Evolutionary conservation across 2,888 invertebrate species (phyloP).

Genomic region (Parasteatoda lunata): DNA sequence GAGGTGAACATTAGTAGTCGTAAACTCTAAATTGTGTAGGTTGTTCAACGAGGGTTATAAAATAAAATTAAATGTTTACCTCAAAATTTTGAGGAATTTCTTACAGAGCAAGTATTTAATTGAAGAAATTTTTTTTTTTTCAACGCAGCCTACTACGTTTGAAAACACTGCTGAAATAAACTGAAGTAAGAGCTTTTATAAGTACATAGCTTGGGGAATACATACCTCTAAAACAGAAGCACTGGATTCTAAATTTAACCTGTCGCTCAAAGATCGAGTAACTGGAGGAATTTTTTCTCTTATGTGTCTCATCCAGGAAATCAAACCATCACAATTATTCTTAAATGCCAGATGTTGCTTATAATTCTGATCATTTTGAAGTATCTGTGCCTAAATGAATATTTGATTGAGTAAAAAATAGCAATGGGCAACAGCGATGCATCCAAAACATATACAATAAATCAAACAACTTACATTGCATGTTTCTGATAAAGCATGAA

Average conservation of each 20-base stretch:
- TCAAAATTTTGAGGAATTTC: no score
- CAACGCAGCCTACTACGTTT: no score
- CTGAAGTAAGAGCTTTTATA: no score
- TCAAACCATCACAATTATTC: constrained; percentile 91
- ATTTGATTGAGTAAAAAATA: neutral
- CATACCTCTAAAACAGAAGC: constrained; percentile 85
- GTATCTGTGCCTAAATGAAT: constrained; percentile 79
- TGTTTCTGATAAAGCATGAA: constrained; percentile 85
- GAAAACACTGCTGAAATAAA: no score
- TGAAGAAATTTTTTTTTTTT: no score
- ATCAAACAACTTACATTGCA: constrained; percentile 78
- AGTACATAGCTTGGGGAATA: no score
- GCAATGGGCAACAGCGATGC: neutral
- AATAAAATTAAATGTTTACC: no score
- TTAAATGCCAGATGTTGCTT: constrained; percentile 91
- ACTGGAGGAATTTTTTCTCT: constrained; percentile 91
- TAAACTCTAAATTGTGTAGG: no score
- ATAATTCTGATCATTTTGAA: constrained; percentile 88
- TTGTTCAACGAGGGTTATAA: no score
- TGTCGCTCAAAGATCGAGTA: constrained; percentile 88
- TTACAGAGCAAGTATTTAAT: no score
- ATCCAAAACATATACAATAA: neutral
- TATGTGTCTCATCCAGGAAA: constrained; percentile 89
- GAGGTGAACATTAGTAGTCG: no score
- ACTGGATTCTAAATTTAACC: constrained; percentile 90